Evolutionary conservation across 2,888 invertebrate species (phyloP).

Genomic region (Colostygia pectinataria): DNA sequence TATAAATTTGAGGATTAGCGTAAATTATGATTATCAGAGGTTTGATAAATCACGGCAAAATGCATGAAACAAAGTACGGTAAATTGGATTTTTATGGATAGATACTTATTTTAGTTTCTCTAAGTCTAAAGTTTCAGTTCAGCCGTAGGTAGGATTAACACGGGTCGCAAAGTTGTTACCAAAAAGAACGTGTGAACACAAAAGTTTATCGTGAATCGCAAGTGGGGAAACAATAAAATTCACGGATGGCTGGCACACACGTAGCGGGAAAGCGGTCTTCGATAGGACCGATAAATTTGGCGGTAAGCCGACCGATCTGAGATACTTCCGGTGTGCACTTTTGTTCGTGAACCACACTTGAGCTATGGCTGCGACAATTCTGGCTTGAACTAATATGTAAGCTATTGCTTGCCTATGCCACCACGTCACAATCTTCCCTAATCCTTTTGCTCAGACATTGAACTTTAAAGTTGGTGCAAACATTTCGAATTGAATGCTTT

Average conservation of each 20-base stretch:
- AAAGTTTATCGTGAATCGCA: slow-evolving; percentile 60
- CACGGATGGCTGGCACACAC: slow-evolving; percentile 60
- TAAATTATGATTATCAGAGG: too few relatives aligned
- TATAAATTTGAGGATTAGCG: too few relatives aligned
- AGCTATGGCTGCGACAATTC: slow-evolving; percentile 18
- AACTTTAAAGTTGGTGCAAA: too few relatives aligned
- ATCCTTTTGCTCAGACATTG: too few relatives aligned
- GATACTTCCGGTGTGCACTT: slow-evolving; percentile 56
- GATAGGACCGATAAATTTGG: slow-evolving; percentile 58
- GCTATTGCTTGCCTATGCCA: neutral
- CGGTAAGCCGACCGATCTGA: slow-evolving; percentile 52
- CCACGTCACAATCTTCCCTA: neutral
- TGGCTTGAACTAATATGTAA: neutral
- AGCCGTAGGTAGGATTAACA: slow-evolving; percentile 54
- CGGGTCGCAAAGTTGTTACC: slow-evolving; percentile 41
- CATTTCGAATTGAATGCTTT: slow-evolving; percentile 15
- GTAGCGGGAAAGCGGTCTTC: slow-evolving; percentile 41
- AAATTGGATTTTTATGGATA: slow-evolving; percentile 18
- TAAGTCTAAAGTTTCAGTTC: slow-evolving; percentile 34
- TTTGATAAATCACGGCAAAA: too few relatives aligned
- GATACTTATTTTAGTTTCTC: slow-evolving; percentile 26
- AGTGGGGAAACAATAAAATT: slow-evolving; percentile 74
- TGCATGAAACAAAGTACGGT: slow-evolving; percentile 13
- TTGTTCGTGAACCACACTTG: slow-evolving; percentile 43
- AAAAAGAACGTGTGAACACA: slow-evolving; percentile 58